Evolutionary conservation across 2,888 invertebrate species (phyloP).

Genomic region (Anticlea derivata): DNA sequence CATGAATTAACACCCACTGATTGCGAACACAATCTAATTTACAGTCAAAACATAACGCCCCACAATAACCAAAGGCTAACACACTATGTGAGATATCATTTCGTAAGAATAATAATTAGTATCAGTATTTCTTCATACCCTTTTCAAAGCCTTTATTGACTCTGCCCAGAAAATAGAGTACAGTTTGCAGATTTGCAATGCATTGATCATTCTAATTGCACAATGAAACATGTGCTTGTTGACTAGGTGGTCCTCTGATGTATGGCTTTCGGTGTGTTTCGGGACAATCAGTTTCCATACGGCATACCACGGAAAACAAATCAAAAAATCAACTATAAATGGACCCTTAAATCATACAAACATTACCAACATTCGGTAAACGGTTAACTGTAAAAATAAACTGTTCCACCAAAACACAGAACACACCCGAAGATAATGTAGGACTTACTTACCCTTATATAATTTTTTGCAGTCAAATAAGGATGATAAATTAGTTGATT

Average conservation of each 20-base stretch:
- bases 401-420: background rate
- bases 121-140: constrained; percentile 48
- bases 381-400: background rate
- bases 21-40: constrained; percentile 7
- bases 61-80: background rate
- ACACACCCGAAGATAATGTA: too few relatives aligned
- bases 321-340: constrained; percentile 71
- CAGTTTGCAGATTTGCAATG: constrained; percentile 74
- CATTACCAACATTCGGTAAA: background rate
- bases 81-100: background rate
- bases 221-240: constrained; percentile 69
- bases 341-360: constrained; percentile 53
- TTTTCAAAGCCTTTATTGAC: constrained; percentile 69
- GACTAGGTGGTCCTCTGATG: constrained; percentile 49
- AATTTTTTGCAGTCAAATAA: constrained; percentile 76
- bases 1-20: constrained; percentile 16
- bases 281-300: constrained; percentile 60
- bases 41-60: constrained; percentile 9
- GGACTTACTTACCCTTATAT: constrained; percentile 43
- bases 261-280: constrained; percentile 64
- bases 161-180: constrained; percentile 72
- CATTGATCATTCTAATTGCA: constrained; percentile 63
- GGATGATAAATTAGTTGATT: constrained; percentile 81
- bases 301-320: constrained; percentile 77
- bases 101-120: background rate